Base-by-base conservation (phyloP, 2,113 vertebrate genomes). In the Corvus moneduloides region DNA sequence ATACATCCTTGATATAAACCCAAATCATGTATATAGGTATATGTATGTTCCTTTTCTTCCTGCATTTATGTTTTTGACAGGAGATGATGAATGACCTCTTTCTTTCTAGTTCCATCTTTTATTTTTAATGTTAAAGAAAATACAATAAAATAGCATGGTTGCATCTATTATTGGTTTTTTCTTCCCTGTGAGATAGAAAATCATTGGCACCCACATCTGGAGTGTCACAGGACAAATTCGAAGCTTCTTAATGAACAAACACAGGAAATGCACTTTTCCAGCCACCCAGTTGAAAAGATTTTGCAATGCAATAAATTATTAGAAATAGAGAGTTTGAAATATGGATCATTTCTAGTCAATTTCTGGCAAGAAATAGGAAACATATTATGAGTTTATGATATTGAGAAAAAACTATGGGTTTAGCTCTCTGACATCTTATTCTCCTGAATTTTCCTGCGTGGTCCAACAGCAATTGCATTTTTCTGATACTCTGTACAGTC, bases 301-400 rank as follows among this genome's bases (percentile, higher is more conserved):
- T 76, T 89, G 62, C 56, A 68, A 73, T 61, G 32, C 21, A 63
- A 61, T 74, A 6, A 71, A 46, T 56, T 62, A 77, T 43, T 68
- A 58, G 39, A 86, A 64, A 63, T 19, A 44, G 1, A 55, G 9
- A 52, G 9, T 58, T 78, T 79, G 30, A 68, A 95, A 67, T 71
- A 51, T 6, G 4, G 16, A n/a, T 87, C 0, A 52, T 72, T 58
- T 66, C 16, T 71, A 71, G 21, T 52, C 0, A 0, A 41, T 62
- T 76, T 80, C 43, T 27, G 35, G 4, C 12, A 67, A 55, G 14
- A 80, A 76, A 52, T 6, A 19, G 8, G 39, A 39, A 76, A n/a
- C 14, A 20, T 20, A 52, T 17, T 24, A n/a, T 30, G 17, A 83
- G 24, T 19, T 23, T 26, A 27, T 1, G 2, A 28, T 78, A 46